These are phyloP conservation scores for Polymixis flavicincta DNA, from an alignment of 2,888 invertebrate species.

Conservation along the genomic window DNA sequence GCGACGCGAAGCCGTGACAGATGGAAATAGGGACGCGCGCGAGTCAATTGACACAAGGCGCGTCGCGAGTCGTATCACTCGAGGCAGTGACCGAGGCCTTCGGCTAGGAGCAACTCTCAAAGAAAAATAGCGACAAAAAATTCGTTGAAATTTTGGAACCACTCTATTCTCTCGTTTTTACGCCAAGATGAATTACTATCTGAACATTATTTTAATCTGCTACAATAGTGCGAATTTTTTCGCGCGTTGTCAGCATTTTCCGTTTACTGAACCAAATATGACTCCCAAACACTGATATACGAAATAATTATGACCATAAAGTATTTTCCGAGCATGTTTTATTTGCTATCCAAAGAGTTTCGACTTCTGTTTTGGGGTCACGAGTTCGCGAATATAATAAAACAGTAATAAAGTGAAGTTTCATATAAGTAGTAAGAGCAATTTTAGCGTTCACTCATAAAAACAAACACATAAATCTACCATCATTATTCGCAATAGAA, in stretches of 20 bases:
- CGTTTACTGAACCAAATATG: not conserved
- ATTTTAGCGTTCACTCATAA: not conserved
- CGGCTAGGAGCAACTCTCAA: not conserved
- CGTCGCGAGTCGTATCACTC: not conserved
- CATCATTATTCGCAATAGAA: not conserved
- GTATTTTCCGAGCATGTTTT: constrained; percentile 9
- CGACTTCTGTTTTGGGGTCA: not conserved
- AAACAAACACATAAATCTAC: not conserved
- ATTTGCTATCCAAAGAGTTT: constrained; percentile 9
- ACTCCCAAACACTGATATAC: not conserved
- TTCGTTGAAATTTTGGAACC: no score
- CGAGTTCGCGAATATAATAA: constrained; percentile 12
- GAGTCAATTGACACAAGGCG: not conserved
- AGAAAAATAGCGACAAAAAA: not conserved
- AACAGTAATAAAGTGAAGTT: constrained; percentile 18
- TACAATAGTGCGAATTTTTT: not conserved
- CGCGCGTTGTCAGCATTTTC: no score
- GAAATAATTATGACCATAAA: not conserved
- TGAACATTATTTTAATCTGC: not conserved
- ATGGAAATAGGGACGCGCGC: not conserved
- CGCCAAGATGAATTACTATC: not conserved
- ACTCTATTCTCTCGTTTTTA: not conserved
- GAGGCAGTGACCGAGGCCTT: not conserved
- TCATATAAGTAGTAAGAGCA: not conserved
- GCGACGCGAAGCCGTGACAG: not conserved